Percentiles rank a stretch among this genome's conserved stretches.
Conservation (phyloP, 1,140 invertebrate genomes). For the Stegodyphus dumicola region DNA sequence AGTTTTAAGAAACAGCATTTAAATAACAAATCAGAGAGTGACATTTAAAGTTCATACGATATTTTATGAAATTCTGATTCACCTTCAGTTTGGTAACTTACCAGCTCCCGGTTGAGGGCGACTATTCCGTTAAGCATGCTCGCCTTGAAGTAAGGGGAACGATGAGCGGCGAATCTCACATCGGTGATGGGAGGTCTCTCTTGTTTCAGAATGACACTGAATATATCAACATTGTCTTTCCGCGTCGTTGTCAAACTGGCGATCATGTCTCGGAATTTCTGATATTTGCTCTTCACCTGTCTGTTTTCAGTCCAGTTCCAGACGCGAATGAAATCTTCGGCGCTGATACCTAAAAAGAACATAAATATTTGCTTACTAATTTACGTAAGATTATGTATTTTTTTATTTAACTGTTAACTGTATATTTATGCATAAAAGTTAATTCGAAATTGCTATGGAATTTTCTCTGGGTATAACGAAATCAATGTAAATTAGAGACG, state of each 20-base stretch:
- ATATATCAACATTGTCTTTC: slow-evolving; percentile 92
- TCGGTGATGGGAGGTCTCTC: slow-evolving; percentile 91
- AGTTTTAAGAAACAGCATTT: no score
- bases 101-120: slow-evolving; percentile 87
- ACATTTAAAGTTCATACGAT: no score
- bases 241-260: slow-evolving; percentile 84
- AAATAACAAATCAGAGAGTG: no score
- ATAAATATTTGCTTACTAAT: no score
- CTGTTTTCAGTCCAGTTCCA: slow-evolving; percentile 89
- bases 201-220: slow-evolving; percentile 87
- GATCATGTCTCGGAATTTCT: slow-evolving; percentile 86
- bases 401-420: no score
- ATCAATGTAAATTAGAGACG: no score
- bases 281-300: slow-evolving; percentile 85
- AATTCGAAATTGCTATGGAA: no score
- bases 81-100: neutral
- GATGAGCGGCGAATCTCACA: slow-evolving; percentile 93
- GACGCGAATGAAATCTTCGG: slow-evolving; percentile 84
- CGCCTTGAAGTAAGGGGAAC: slow-evolving; percentile 94
- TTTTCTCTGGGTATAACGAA: no score
- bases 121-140: slow-evolving; percentile 94
- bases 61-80: no score
- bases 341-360: slow-evolving; percentile 42
- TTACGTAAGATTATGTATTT: no score
- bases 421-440: no score